Base-by-base conservation (phyloP, 1,140 invertebrate species). In the Drosophila sulfurigaster region DNA sequence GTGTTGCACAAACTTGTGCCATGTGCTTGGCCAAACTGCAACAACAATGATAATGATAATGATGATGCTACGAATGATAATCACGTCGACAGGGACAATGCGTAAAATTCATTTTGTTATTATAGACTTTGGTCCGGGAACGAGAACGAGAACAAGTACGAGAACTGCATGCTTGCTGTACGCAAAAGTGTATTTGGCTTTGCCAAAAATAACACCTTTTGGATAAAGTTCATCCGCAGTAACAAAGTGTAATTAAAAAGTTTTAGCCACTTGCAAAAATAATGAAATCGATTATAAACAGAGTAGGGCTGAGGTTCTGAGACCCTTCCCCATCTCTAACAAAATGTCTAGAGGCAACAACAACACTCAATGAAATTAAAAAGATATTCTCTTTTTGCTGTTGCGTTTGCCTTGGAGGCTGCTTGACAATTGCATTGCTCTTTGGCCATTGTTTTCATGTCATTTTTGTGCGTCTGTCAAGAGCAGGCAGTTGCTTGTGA, bases 221-320 rank as follows among this genome's bases (percentile, higher is more conserved):
- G 16, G 15, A 32, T 3, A 78, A 82, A 83, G 81, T 83, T 83
- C 60, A 73, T 73, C 20, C 63, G 56, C 69, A 83, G 62, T 81
- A 85, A 78, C 69, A 81, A 75, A 85, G 72, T 88, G 80, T 78
- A 87, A 87, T 87, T 87, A 87, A 88, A 87, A 87, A 87, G 77
- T 87, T 88, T 52, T 72, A 56, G 48, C 72, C 58, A 71, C 72
- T 82, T 77, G 76, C 67, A 74, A 79, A 87, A 82, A 88, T 83
- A 88, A 80, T 83, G 51, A 68, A 83, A 87, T 87, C 77, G 83
- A 87, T 88, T 87, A 87, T 83, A 75, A 81, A 35, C 46, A 62
- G 62, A 51, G n/a, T 6, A 15, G 13, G 30, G 28, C 28, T n/a
- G 46, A 51, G 59, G 59, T 13, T 41, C 20, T 25, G 43, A 35